Evolutionary conservation across 1,140 invertebrate genomes (phyloP).

Genomic region (Hypsibius dujardini): DNA sequence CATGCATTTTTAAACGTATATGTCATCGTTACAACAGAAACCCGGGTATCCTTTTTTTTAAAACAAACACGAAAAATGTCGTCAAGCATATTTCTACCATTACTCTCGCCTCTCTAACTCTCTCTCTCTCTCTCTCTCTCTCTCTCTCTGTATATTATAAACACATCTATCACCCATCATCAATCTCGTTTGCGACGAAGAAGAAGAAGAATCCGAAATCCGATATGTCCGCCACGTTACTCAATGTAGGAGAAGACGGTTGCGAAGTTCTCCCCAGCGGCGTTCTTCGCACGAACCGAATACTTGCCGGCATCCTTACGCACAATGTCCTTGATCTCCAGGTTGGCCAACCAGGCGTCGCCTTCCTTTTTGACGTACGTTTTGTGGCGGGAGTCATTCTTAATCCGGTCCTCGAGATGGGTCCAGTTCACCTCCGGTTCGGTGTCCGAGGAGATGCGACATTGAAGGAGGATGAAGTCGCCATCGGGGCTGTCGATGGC

Average conservation of each 20-base stretch:
- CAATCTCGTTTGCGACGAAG: too few relatives aligned
- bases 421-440: background rate
- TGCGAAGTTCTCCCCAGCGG: background rate
- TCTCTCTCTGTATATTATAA: too few relatives aligned
- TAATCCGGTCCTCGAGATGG: constrained; percentile 4
- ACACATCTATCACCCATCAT: too few relatives aligned
- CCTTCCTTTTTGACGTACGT: background rate
- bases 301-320: constrained; percentile 16
- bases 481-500: background rate
- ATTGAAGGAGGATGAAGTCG: background rate
- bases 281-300: background rate
- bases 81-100: too few relatives aligned
- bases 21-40: too few relatives aligned
- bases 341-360: background rate
- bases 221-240: too few relatives aligned
- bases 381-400: background rate
- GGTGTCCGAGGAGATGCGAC: constrained; percentile 1
- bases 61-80: too few relatives aligned
- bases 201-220: too few relatives aligned
- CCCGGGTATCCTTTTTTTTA: too few relatives aligned
- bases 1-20: too few relatives aligned
- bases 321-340: background rate
- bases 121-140: too few relatives aligned
- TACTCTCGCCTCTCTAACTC: too few relatives aligned
- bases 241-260: constrained; percentile 10